Base-by-base conservation (phyloP, 1,140 invertebrate species). In the Bombus breviceps region DNA sequence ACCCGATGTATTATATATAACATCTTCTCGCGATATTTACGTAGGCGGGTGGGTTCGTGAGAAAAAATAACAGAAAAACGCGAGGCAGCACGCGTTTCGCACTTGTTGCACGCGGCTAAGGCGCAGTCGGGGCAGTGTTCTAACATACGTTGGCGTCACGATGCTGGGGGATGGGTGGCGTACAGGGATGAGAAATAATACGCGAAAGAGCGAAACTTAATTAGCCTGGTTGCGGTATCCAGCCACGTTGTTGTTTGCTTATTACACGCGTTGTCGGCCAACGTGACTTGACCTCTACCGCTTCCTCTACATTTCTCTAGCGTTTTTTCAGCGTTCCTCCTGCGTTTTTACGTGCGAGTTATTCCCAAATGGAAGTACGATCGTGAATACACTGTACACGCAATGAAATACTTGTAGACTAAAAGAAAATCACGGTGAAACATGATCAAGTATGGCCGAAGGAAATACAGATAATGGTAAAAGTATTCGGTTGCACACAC, bases 181-280 rank as follows among this genome's bases (percentile, higher is more conserved):
- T 62, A 64, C 72, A 57, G n/a, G 37, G 68, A 75, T 32, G 73
- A 73, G 75, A 78, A 84, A 89, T 82, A 90, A 84, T 81, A 86
- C 69, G 75, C 76, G 69, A 80, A 87, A 87, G 87, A 85, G 81
- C 81, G 59, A 90, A 91, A 90, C 89, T 89, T 89, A 91, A 91
- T 90, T 89, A 90, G 87, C 83, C 6, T 3, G 68, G 73, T 53
- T 69, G 39, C 64, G 39, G 71, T 90, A 90, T 87, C 62, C 85
- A 69, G 75, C 69, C 37, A 69, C 81, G 53, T 28, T 78, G 66
- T 83, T 87, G 88, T 89, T 87, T 87, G 85, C 85, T 89, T 89
- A 87, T 89, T 87, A 68, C 81, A 69, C 76, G 39, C 74, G 81
- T 84, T 81, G 34, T 37, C 57, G 77, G n/a, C 39, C 73, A 43